Evolutionary conservation across 1,140 invertebrate species (phyloP).

Genomic region (Zaprionus taronus): DNA sequence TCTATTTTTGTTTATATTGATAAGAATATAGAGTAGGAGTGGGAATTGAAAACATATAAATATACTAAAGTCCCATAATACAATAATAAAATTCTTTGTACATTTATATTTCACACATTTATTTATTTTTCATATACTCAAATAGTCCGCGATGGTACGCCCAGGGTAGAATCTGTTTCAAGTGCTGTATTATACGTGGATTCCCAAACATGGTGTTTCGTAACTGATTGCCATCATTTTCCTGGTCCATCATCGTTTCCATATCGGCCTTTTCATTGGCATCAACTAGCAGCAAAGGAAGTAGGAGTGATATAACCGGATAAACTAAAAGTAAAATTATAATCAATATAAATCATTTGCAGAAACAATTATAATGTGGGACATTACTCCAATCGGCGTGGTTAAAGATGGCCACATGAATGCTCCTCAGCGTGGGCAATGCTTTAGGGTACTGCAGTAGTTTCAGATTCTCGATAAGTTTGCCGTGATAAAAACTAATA

Average conservation of each 20-base stretch:
- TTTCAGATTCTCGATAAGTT: slow-evolving; percentile 58
- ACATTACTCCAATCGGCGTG: slow-evolving; percentile 66
- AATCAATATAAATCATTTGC: neutral
- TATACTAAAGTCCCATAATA: too few species aligned
- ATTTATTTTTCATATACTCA: slow-evolving; percentile 31
- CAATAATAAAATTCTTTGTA: neutral
- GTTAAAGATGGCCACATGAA: slow-evolving; percentile 53
- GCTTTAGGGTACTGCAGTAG: slow-evolving; percentile 56
- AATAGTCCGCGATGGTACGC: slow-evolving; percentile 63
- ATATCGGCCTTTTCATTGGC: slow-evolving; percentile 60
- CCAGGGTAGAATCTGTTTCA: slow-evolving; percentile 67
- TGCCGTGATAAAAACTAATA: slow-evolving; percentile 62
- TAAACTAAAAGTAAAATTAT: slow-evolving; percentile 37
- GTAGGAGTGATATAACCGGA: slow-evolving; percentile 44
- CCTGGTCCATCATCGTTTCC: slow-evolving; percentile 57
- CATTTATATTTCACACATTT: neutral
- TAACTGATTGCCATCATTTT: slow-evolving; percentile 46
- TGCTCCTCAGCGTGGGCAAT: slow-evolving; percentile 48
- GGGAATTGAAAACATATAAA: too few species aligned
- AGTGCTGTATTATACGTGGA: slow-evolving; percentile 36
- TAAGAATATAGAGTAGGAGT: neutral
- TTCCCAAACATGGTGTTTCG: slow-evolving; percentile 54
- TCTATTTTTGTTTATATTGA: too few species aligned
- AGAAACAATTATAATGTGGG: neutral
- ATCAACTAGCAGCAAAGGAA: slow-evolving; percentile 61